phyloP scores from a whole-genome alignment of 64 coral and sea anemone species.

The Stylophora pistillata region DNA sequence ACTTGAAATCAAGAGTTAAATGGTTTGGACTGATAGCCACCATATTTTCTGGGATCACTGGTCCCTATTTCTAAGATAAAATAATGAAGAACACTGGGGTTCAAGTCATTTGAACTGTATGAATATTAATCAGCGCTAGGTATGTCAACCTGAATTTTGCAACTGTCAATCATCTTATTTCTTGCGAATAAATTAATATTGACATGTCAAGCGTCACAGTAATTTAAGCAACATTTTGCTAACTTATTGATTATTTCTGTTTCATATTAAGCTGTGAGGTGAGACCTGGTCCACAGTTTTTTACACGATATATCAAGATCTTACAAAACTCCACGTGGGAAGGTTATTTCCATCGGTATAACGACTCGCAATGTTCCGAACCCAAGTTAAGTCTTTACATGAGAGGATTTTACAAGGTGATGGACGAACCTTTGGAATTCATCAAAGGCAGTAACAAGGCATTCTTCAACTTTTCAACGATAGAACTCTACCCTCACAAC shows the following conservation, averaged over 20 bases:
- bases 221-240: background rate
- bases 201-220: background rate
- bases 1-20: too few relatives aligned
- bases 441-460: constrained; percentile 51
- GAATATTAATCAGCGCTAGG: too few relatives aligned
- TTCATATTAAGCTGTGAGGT: constrained; percentile 78
- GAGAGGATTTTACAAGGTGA: constrained; percentile 57
- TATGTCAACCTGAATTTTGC: too few relatives aligned
- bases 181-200: too few relatives aligned
- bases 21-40: too few relatives aligned
- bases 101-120: too few relatives aligned
- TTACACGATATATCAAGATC: constrained; percentile 76
- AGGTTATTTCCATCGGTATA: constrained; percentile 71
- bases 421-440: background rate
- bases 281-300: constrained; percentile 85
- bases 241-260: background rate
- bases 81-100: too few relatives aligned
- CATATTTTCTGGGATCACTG: too few relatives aligned
- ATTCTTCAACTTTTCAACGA: constrained; percentile 70
- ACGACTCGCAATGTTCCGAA: constrained; percentile 60
- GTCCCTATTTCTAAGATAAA: too few relatives aligned
- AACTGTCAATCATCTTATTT: too few relatives aligned
- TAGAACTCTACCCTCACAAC: constrained; percentile 64
- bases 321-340: constrained; percentile 73
- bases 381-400: constrained; percentile 69